Percentiles rank a stretch among this genome's conserved stretches.
Conservation (phyloP, 2,113 vertebrate genomes). For the Helogale parvula region DNA sequence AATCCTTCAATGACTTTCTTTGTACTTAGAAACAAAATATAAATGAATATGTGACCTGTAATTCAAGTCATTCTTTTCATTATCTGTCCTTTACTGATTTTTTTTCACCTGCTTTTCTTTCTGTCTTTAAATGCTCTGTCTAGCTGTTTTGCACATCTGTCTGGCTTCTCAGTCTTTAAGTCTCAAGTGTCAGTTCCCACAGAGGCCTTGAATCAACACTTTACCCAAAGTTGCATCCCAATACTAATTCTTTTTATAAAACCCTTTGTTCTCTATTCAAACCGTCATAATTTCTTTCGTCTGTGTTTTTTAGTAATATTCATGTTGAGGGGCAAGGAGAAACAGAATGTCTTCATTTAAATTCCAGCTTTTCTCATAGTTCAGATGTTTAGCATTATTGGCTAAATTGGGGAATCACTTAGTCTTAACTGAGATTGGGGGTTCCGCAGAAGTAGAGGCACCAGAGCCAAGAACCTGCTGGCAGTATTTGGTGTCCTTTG, state of each 20-base stretch:
- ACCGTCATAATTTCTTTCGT: neutral
- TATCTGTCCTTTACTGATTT: neutral
- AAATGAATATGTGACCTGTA: neutral
- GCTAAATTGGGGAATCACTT: neutral
- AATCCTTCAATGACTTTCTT: neutral
- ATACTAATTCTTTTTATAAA: constrained; percentile 24
- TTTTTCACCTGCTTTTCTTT: neutral
- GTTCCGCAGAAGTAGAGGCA: neutral
- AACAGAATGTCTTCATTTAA: neutral
- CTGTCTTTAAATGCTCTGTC: neutral
- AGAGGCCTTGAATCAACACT: neutral
- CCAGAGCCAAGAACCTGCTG: neutral
- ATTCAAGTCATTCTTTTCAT: neutral
- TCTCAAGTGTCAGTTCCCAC: neutral
- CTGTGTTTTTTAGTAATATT: neutral
- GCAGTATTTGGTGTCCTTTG: neutral
- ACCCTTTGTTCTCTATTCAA: neutral
- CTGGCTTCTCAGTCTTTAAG: constrained; percentile 13
- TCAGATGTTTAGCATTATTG: neutral
- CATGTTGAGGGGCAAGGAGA: neutral
- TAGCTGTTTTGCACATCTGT: neutral
- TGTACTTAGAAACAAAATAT: constrained; percentile 32
- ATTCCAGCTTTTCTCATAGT: neutral
- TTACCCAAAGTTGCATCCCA: neutral
- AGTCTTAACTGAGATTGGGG: neutral